A percentile compares a stretch with the other conserved stretches of the same genome.
Conservation (phyloP, 2,113 vertebrate genomes). For the Hippocampus mohnikei region DNA sequence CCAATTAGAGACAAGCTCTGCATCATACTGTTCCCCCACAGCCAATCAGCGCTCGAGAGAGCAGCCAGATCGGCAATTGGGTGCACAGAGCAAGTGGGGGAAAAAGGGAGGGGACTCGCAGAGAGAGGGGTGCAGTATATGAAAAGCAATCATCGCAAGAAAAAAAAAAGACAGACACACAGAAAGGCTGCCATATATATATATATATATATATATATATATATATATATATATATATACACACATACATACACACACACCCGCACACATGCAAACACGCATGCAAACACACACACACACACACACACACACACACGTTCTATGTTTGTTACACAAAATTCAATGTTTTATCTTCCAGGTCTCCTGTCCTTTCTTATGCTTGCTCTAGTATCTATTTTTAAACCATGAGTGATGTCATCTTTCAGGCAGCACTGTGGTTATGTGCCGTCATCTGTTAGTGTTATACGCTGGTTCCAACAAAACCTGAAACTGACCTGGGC, state of each 20-base stretch:
- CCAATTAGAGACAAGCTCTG: constrained; percentile 65
- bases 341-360: background rate
- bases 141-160: constrained; percentile 41
- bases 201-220: too few relatives aligned
- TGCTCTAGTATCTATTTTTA: constrained; percentile 3
- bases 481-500: constrained; percentile 75
- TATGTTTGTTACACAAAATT: constrained; percentile 3
- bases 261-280: too few relatives aligned
- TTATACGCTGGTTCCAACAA: background rate
- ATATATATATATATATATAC: too few relatives aligned
- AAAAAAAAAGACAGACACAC: constrained; percentile 17
- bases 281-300: background rate
- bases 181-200: constrained; percentile 21
- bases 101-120: constrained; percentile 28
- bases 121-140: constrained; percentile 12
- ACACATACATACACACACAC: too few relatives aligned
- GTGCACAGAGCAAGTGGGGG: constrained; percentile 38
- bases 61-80: constrained; percentile 46
- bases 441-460: constrained; percentile 43
- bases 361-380: background rate
- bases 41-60: constrained; percentile 69
- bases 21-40: constrained; percentile 64
- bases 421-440: background rate
- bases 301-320: background rate
- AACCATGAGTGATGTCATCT: constrained; percentile 3